Evolutionary conservation across 2,113 vertebrate species (phyloP), one percentile per base, ranked within the genome.

Genomic region (Mormoops blainvillei): DNA sequence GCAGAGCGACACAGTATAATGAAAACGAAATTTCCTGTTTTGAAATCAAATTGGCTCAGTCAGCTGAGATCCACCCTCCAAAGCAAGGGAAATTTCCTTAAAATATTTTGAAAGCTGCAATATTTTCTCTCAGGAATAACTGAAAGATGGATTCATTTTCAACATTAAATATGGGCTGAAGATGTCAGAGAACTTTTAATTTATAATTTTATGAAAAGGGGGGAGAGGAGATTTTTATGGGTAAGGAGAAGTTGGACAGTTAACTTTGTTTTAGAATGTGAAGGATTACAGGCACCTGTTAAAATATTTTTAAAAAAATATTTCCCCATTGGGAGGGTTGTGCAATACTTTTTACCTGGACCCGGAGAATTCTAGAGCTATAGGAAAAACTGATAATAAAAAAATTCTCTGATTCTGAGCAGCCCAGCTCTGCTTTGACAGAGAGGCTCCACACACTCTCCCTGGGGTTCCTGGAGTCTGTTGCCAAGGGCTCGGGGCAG

Each of bases 131-230:
- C 85, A 92, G 70, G 56, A 56, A 76, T 97, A 91, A 70, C 80
- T 97, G 54, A 90, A 94, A 97, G 31, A 89, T 97, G 92, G 80
- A 63, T 97, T 98, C 67, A 91, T 95, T 98, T 97, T 97, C 82
- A 1, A 38, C 22, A 19, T 83, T 91, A 76, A 96, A 48, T 95
- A 89, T 56, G 22, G 68, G 77, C 67, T 90, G 71, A 96, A 86
- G 94, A 93, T 87, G 12, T 28, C 58, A 96, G 89, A 87, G 56
- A 58, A 89, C 4, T 98, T 97, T 95, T 98, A 97, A 97, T 96
- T 80, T 83, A 12, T 96, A 93, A 86, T 98, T 98, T 93, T 96
- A 54, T 83, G 92, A 95, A 90, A 92, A 71, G 76, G 87, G 36
- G 15, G 24, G 58, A 67, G 67, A 93, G 73, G 50, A 82, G 68